Percentiles rank a stretch among this genome's conserved stretches.
Conservation (phyloP, 2,113 vertebrate genomes). For the Parus major region DNA sequence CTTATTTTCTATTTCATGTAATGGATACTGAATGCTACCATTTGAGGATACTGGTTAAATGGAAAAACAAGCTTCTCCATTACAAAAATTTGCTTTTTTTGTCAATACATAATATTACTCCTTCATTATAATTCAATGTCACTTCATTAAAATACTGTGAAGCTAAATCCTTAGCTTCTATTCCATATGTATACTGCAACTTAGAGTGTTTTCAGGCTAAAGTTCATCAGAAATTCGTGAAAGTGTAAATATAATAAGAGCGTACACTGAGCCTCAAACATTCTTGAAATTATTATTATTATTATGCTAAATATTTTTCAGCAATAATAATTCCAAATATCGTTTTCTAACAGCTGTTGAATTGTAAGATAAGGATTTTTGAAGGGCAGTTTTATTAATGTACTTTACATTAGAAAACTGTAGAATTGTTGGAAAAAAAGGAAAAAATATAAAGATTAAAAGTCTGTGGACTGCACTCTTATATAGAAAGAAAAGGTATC, state of each 20-base stretch:
- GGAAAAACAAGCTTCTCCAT: not conserved
- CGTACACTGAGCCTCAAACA: fast-evolving
- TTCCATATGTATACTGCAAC: not conserved
- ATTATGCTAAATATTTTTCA: not conserved
- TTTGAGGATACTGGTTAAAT: not conserved
- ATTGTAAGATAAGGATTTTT: not conserved
- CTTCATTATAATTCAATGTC: not conserved
- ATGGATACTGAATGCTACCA: not conserved
- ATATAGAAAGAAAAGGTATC: not conserved
- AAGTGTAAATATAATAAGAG: not conserved
- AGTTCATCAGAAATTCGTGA: not conserved
- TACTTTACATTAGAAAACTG: not conserved
- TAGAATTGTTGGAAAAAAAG: not conserved
- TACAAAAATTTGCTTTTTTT: not conserved
- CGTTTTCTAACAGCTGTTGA: not conserved
- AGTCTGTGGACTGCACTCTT: not conserved
- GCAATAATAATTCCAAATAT: not conserved
- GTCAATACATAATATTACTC: not conserved
- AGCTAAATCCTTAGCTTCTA: not conserved
- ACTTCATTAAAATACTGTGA: not conserved
- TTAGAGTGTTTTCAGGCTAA: not conserved
- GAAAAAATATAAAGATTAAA: not conserved
- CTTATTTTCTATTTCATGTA: not conserved
- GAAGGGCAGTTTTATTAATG: not conserved
- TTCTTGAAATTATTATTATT: not conserved